A percentile compares a stretch with the other conserved stretches of the same genome.
These are phyloP conservation scores for Todiramphus chloris DNA, from an alignment of 2,113 vertebrate genomes.

Conservation along the genomic window DNA sequence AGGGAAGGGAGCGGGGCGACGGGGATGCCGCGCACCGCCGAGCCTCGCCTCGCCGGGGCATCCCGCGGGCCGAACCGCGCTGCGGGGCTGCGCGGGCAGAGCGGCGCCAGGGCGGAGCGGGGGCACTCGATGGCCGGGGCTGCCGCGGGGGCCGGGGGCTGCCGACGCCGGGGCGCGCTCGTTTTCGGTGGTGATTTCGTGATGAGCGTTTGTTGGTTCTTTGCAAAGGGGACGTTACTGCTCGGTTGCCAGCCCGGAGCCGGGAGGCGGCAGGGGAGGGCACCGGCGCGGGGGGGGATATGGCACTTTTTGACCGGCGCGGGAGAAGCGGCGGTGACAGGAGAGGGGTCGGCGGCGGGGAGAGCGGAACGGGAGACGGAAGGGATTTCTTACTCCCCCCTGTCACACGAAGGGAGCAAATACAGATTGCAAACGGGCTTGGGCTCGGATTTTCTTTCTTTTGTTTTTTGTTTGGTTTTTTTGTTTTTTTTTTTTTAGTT, in stretches of 20 bases:
- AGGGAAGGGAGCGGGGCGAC: neutral
- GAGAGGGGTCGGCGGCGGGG: neutral
- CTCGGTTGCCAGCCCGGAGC: neutral
- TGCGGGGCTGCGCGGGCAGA: neutral
- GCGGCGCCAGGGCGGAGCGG: neutral
- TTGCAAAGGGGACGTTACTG: neutral
- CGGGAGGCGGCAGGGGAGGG: neutral
- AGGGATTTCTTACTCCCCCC: neutral
- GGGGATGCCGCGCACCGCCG: neutral
- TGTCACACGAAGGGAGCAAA: neutral
- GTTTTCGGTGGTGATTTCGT: neutral
- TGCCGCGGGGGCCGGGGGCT: neutral
- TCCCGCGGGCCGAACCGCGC: neutral
- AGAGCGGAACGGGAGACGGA: neutral
- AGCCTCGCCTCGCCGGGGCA: no score
- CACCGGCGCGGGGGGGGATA: neutral
- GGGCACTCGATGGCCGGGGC: neutral
- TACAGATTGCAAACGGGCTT: neutral
- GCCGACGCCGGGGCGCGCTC: neutral
- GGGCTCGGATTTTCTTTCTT: conserved; percentile 9
- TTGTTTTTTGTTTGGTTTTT: neutral
- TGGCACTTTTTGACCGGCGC: conserved; percentile 18
- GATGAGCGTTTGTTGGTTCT: neutral
- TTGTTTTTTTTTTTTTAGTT: neutral
- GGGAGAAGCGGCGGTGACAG: neutral